Evolutionary conservation across 2,888 invertebrate genomes (phyloP).

Genomic region (Minunthozetes semirufus): DNA sequence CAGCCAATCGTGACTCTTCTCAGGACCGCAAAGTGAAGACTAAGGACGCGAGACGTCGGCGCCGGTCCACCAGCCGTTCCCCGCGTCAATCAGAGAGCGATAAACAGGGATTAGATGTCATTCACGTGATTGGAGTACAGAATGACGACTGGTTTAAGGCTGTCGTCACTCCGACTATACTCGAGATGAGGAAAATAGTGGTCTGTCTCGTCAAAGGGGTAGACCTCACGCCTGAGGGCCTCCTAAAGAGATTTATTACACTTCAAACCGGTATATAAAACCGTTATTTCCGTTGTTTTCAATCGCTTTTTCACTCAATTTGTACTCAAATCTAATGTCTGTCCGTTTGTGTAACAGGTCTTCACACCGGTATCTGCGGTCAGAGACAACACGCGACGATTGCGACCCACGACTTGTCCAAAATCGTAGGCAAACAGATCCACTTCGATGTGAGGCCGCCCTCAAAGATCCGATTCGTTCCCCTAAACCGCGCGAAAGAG

Average conservation of each 20-base stretch:
- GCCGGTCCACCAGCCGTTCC: conserved; percentile 26
- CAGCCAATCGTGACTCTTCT: conserved; percentile 19
- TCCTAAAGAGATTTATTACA: conserved; percentile 69
- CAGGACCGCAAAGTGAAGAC: not conserved
- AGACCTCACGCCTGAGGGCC: conserved; percentile 55
- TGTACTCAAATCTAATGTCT: too few species aligned
- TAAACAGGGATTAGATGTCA: not conserved
- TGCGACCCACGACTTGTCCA: conserved; percentile 70
- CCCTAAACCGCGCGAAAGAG: conserved; percentile 57
- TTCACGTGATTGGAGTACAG: conserved; percentile 27
- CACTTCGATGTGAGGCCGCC: conserved; percentile 63
- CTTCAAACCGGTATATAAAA: conserved; percentile 52
- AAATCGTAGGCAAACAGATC: conserved; percentile 54
- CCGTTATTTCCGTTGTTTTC: not conserved
- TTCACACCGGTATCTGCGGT: conserved; percentile 67
- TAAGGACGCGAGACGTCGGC: conserved; percentile 28
- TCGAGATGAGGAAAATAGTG: conserved; percentile 61
- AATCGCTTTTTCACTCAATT: conserved; percentile 14
- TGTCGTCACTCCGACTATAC: conserved; percentile 56
- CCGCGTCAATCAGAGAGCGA: conserved; percentile 7
- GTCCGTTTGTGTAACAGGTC: conserved; percentile 34
- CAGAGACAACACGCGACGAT: conserved; percentile 71
- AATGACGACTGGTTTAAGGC: conserved; percentile 48
- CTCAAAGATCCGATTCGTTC: conserved; percentile 55
- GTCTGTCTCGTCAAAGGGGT: conserved; percentile 64